These are phyloP conservation scores for Frieseomelitta varia DNA, from an alignment of 1,140 invertebrate genomes.

Conservation along the genomic window DNA sequence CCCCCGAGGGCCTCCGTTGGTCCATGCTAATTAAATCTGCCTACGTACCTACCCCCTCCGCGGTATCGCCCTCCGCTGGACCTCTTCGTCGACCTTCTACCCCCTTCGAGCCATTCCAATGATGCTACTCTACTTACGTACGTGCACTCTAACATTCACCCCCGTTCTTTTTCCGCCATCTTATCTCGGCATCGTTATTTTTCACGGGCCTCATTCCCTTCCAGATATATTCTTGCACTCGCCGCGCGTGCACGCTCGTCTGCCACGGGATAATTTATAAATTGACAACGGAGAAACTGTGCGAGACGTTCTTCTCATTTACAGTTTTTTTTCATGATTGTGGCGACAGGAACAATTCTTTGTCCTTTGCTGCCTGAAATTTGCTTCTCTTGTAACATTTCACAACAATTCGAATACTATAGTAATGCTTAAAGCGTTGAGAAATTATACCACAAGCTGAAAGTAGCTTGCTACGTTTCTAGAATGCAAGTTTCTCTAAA, in stretches of 20 bases:
- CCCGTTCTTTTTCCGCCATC: conserved; percentile 10
- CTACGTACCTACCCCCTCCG: conserved; percentile 70
- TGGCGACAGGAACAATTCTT: no score
- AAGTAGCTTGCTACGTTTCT: no score
- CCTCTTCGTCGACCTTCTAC: conserved; percentile 48
- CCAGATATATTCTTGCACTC: neutral
- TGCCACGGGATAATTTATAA: no score
- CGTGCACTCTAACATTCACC: neutral
- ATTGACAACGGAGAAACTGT: no score
- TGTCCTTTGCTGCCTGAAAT: no score
- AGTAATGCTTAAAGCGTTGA: no score
- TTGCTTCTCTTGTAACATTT: no score
- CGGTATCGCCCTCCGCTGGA: conserved; percentile 53
- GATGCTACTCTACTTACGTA: conserved; percentile 56
- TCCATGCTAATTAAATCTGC: conserved; percentile 82
- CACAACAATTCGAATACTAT: no score
- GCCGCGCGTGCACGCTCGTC: neutral
- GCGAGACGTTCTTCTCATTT: no score
- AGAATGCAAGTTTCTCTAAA: no score
- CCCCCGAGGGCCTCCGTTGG: conserved; percentile 77
- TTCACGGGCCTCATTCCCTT: neutral
- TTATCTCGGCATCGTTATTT: conserved; percentile 17
- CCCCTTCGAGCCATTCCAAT: conserved; percentile 35
- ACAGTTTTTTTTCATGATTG: no score
- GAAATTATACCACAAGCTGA: no score